A percentile compares a stretch with the other conserved stretches of the same genome.
These are phyloP conservation scores for Promerops cafer DNA, from an alignment of 2,113 vertebrate species.

Conservation along the genomic window DNA sequence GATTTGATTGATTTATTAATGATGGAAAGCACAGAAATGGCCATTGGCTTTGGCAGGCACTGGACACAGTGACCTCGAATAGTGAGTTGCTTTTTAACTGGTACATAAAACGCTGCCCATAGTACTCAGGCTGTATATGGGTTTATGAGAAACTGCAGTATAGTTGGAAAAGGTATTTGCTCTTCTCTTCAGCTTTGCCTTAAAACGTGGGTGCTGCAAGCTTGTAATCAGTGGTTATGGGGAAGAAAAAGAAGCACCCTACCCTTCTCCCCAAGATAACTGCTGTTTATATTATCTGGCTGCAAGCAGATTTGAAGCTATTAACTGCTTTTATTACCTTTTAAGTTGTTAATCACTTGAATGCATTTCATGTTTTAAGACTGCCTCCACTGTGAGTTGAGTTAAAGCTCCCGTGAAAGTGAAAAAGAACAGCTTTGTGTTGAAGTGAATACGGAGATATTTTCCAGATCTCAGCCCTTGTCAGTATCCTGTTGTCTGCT, in stretches of 20 bases:
- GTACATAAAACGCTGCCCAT: accelerated
- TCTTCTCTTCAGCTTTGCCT: not conserved
- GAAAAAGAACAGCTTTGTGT: not conserved
- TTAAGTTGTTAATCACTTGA: not conserved
- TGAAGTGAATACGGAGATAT: not conserved
- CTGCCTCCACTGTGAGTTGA: not conserved
- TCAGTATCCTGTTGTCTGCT: not conserved
- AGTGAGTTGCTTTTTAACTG: not conserved
- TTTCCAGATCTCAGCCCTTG: not conserved
- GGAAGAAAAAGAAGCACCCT: not conserved
- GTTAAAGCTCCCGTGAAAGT: not conserved
- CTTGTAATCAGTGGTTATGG: not conserved
- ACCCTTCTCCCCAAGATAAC: not conserved
- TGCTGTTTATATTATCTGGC: not conserved
- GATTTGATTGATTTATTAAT: not conserved
- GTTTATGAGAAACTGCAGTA: not conserved
- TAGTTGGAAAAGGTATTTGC: not conserved
- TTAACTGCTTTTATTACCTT: not conserved
- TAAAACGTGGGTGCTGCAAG: not conserved
- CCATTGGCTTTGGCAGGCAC: not conserved
- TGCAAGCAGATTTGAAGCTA: not conserved
- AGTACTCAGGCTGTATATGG: not conserved
- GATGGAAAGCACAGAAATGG: not conserved
- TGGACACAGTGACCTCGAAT: not conserved
- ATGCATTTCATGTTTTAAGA: not conserved